phyloP scores from a whole-genome alignment of 1,140 invertebrate species.

The Caenorhabditis briggsae region DNA sequence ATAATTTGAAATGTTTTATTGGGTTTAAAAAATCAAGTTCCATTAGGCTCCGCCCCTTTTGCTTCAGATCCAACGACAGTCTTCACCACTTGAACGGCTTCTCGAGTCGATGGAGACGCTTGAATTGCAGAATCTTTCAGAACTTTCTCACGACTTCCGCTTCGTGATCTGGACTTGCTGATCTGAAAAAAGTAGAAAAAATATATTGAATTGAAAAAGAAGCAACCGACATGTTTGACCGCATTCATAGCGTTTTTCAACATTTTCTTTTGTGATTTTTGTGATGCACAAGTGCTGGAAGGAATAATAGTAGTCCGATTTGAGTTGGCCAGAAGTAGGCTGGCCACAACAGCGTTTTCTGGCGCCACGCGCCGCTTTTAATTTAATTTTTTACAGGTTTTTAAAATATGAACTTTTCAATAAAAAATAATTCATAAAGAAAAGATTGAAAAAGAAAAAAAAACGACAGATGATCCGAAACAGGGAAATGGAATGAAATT shows the following conservation, averaged over 20 bases:
- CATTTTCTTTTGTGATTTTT: slow-evolving; percentile 3
- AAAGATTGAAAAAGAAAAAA: too few relatives aligned
- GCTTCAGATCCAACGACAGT: not conserved
- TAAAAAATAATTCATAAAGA: too few relatives aligned
- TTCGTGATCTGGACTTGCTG: slow-evolving; percentile 12
- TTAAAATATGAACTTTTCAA: too few relatives aligned
- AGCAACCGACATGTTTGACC: slow-evolving; percentile 4
- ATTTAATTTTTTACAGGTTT: too few relatives aligned
- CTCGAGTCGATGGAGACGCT: slow-evolving; percentile 36
- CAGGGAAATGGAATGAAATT: too few relatives aligned
- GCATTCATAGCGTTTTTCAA: slow-evolving; percentile 24
- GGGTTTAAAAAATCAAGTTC: not conserved
- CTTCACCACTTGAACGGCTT: not conserved
- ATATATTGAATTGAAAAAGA: not conserved
- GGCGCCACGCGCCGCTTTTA: too few relatives aligned
- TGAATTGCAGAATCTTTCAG: slow-evolving; percentile 29
- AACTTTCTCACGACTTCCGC: slow-evolving; percentile 43
- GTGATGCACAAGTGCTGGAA: not conserved
- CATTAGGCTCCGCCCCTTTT: not conserved
- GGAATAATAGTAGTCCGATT: too few relatives aligned
- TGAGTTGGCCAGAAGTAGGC: too few relatives aligned
- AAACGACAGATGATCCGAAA: too few relatives aligned
- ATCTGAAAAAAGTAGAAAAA: not conserved
- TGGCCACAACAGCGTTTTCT: too few relatives aligned
- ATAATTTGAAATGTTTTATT: not conserved